Conservation (phyloP, 1,140 invertebrate species). For the Orchesella cincta region DNA sequence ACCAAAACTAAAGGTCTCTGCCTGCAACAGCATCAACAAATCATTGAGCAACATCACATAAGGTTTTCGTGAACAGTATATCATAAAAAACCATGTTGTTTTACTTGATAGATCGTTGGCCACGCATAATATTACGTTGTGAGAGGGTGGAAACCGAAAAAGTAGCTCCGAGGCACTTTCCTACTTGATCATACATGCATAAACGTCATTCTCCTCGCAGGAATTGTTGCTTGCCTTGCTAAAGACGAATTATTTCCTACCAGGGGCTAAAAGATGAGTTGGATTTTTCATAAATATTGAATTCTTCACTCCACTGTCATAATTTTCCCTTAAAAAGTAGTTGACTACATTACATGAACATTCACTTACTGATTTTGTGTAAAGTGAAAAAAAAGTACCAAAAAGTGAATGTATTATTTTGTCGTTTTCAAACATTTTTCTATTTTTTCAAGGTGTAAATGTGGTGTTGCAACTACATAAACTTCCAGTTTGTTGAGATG, state of each 20-base stretch:
- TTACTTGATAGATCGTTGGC: not conserved
- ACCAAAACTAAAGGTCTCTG: slow-evolving; percentile 7
- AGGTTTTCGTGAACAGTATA: slow-evolving; percentile 1
- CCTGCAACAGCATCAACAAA: not conserved
- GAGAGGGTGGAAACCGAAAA: slow-evolving; percentile 19
- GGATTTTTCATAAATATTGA: slow-evolving; percentile 12
- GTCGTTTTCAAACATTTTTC: no score
- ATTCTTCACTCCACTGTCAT: not conserved
- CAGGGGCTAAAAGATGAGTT: slow-evolving; percentile 5
- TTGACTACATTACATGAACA: slow-evolving; percentile 10
- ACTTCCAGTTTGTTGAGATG: not conserved
- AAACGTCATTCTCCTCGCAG: not conserved
- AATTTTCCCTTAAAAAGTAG: slow-evolving; percentile 3
- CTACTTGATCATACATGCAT: no score
- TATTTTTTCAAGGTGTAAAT: not conserved
- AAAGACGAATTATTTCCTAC: not conserved
- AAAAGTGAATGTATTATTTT: no score
- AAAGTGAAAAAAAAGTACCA: slow-evolving; percentile 19
- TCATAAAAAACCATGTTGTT: slow-evolving; percentile 4
- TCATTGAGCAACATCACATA: not conserved
- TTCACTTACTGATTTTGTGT: slow-evolving; percentile 3
- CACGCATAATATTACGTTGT: not conserved
- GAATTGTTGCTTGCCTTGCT: not conserved
- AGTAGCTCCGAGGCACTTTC: not conserved
- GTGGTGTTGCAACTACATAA: not conserved